These are phyloP conservation scores for Percopsis transmontana DNA, from an alignment of 2,113 vertebrate species.

Conservation along the genomic window DNA sequence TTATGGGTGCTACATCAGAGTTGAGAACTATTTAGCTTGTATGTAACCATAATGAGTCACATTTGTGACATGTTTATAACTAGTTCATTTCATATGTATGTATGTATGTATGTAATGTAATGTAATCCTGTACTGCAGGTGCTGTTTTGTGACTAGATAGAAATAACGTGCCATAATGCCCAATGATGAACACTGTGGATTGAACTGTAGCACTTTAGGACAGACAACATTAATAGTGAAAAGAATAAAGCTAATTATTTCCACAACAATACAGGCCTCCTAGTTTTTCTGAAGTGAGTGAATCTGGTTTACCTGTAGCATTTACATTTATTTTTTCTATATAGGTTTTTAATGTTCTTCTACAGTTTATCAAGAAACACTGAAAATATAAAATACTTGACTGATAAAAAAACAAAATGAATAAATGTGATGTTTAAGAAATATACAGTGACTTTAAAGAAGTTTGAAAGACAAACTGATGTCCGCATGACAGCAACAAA, in stretches of 20 bases:
- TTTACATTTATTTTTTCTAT: background rate
- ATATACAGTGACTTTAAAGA: background rate
- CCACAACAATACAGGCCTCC: background rate
- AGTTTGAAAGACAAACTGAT: background rate
- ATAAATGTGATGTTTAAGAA: conserved; percentile 11
- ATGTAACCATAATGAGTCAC: background rate
- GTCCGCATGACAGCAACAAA: background rate
- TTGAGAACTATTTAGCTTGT: conserved; percentile 9
- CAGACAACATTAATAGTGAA: conserved; percentile 42
- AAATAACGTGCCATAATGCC: conserved; percentile 64
- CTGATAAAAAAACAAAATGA: background rate
- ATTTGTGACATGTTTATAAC: no score
- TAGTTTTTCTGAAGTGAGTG: background rate
- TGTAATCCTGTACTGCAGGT: conserved; percentile 35
- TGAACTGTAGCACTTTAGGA: conserved; percentile 67
- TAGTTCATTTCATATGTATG: conserved; percentile 12
- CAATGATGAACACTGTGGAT: conserved; percentile 49
- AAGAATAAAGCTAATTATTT: conserved; percentile 69
- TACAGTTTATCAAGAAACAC: background rate
- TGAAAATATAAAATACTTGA: background rate
- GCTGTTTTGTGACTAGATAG: conserved; percentile 27
- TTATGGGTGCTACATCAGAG: conserved; percentile 6
- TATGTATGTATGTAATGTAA: conserved; percentile 38
- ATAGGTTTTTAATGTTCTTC: background rate
- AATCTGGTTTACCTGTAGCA: background rate